Base-by-base conservation (phyloP, 2,888 invertebrate species). In the Phalera bucephala region DNA sequence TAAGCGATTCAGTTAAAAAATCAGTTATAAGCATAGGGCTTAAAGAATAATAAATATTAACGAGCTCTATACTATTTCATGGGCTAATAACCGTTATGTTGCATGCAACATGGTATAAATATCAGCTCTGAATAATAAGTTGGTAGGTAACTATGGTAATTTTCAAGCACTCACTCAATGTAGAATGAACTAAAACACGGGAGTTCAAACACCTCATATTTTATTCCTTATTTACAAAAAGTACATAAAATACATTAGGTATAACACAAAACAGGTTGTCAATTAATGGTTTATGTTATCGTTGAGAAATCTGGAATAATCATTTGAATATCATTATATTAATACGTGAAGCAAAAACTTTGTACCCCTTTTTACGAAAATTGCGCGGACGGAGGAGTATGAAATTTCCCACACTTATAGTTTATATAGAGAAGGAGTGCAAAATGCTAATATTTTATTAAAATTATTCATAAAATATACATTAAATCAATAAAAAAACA, bases 151-250 rank as follows among this genome's bases (percentile, higher is more conserved):
- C 19, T 10, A 21, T 23, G 19, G 19, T 7, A 31, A 13, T 36
- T 12, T 27, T 9, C 13, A 7, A 30, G 8, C 25, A 22, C 5
- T n/a, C 27, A 15, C 10, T 22, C 14, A 29, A 30, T 32, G 32
- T 19, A 10, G 23, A 4, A 47, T 19, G 10, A 20, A 13, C n/a
- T 12, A 7, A 36, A 41, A 41, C 35, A 26, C 26, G 14, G 38
- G 3, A 30, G 54, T 48, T 53, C 40, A 53, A 48, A 40, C 21
- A 38, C 52, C 40, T 15, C 11, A 12, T n/a, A n/a, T n/a, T 3
- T 7, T n/a, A n/a, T n/a, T 28, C 21, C 38, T 45, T 23, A 12
- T 8, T 30, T 11, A 34, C 13, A 27, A 21, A n/a, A n/a, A n/a
- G n/a, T n/a, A n/a, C n/a, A n/a, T 28, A 8, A 30, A 15, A 33